These are phyloP conservation scores for Athalia cordata DNA, from an alignment of 2,888 invertebrate species.

Conservation along the genomic window DNA sequence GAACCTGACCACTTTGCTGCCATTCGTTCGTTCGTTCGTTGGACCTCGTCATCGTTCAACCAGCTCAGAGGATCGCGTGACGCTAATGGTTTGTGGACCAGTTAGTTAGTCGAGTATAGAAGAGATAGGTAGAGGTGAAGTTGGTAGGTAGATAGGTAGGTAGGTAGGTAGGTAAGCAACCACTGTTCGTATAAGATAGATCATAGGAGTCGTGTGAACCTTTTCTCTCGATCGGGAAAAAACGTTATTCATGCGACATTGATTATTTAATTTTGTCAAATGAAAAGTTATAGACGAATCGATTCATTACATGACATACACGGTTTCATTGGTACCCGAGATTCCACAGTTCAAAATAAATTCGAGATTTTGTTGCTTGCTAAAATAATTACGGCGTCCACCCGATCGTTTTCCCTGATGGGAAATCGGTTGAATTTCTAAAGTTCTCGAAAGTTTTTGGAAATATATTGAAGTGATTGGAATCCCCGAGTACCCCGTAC, in stretches of 20 bases:
- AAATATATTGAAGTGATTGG: too few species aligned
- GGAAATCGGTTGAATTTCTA: background rate
- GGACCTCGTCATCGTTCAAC: conserved; percentile 17
- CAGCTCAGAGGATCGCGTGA: conserved; percentile 63
- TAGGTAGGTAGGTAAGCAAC: conserved; percentile 42
- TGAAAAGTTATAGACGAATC: too few species aligned
- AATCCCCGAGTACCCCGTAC: too few species aligned
- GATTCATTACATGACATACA: too few species aligned
- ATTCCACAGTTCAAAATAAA: too few species aligned
- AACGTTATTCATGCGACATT: background rate
- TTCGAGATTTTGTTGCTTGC: too few species aligned
- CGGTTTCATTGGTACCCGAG: too few species aligned
- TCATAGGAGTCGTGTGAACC: conserved; percentile 68
- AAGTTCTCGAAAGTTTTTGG: too few species aligned
- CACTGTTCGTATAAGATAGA: background rate
- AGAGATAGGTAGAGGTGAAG: conserved; percentile 48
- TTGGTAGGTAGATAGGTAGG: conserved; percentile 43
- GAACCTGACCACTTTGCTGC: conserved; percentile 36
- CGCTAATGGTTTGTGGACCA: conserved; percentile 63
- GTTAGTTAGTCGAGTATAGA: conserved; percentile 50
- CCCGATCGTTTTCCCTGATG: background rate
- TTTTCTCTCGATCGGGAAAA: conserved; percentile 65
- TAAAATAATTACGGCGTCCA: too few species aligned
- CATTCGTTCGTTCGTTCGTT: background rate
- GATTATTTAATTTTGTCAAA: too few species aligned